Evolutionary conservation across 2,888 invertebrate genomes (phyloP), one percentile per base, ranked within the genome.

Genomic region (Nephrotoma guestfalica): DNA sequence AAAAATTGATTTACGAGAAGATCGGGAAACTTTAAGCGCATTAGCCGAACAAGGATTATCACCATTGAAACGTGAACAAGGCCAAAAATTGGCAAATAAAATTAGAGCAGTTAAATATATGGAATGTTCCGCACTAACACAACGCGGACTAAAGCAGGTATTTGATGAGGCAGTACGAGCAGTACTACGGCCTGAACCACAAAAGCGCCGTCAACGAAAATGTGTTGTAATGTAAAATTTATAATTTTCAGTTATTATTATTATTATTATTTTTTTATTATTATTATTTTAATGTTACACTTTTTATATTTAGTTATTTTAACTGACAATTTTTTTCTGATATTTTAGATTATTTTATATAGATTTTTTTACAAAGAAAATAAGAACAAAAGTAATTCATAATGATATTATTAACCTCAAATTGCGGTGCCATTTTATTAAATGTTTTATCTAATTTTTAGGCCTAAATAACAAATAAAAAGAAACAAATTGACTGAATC

Each of bases 71-170:
- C 94, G 98, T 89, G 99, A 99, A 92, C 99, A 99, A 92, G 99
- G 99, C 87, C 97, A 98, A 91, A 99, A 99, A 92, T 93, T 99
- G 93, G 98, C 99, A 83, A 98, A 98, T 91, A 99, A 99, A 95
- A 97, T 99, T 90, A 95, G 99, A 91, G 99, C 99, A 89, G 97
- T 98, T 87, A 98, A 98, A 93, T 99, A 99, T 91, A 97, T 99
- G 96, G 99, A 99, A 93, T 99, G 99, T 92, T 99, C 99, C 87
- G 99, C 99, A 87, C 93, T 99, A 89, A 99, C 99, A 89, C 99
- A 99, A 92, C 95, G 99, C 90, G 99, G 99, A 88, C 94, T 99
- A 87, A 98, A 98, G 92, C 97, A 98, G 94, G 99, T 99, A 87
- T 99, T 99, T 93, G 99, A 99, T 90, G 99, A 99, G 93, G 98